Conservation (phyloP, 2,113 vertebrate genomes). For the Amphiprion ocellaris region DNA sequence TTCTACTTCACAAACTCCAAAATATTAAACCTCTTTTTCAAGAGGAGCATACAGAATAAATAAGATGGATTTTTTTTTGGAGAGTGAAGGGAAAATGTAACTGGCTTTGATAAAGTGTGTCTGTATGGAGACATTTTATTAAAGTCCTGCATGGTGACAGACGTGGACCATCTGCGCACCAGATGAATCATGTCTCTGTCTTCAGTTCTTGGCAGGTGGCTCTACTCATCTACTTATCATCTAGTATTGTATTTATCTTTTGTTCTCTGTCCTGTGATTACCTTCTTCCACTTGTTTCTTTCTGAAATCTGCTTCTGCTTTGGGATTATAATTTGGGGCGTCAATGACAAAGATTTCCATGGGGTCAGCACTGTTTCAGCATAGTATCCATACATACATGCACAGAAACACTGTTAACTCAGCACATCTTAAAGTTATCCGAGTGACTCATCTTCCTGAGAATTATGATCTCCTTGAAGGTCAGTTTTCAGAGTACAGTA, state of each 20-base stretch:
- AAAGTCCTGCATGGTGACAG: slow-evolving; percentile 23
- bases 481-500: neutral
- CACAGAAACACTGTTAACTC: neutral
- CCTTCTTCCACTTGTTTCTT: neutral
- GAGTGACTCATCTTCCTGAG: neutral
- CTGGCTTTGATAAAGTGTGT: slow-evolving; percentile 20
- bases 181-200: slow-evolving; percentile 20
- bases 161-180: slow-evolving; percentile 46
- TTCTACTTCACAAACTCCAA: too few relatives aligned
- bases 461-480: neutral
- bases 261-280: neutral
- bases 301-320: neutral
- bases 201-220: neutral
- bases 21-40: neutral
- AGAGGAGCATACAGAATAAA: neutral
- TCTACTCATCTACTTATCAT: slow-evolving; percentile 6
- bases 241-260: neutral
- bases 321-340: neutral
- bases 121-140: neutral
- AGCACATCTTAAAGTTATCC: neutral
- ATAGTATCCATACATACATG: neutral
- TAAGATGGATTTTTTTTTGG: neutral
- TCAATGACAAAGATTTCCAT: neutral
- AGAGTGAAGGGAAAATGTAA: slow-evolving; percentile 8
- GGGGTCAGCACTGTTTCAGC: neutral